Base-by-base conservation (phyloP, 2,888 invertebrate species). In the Hirtodrosophila alboralis region DNA sequence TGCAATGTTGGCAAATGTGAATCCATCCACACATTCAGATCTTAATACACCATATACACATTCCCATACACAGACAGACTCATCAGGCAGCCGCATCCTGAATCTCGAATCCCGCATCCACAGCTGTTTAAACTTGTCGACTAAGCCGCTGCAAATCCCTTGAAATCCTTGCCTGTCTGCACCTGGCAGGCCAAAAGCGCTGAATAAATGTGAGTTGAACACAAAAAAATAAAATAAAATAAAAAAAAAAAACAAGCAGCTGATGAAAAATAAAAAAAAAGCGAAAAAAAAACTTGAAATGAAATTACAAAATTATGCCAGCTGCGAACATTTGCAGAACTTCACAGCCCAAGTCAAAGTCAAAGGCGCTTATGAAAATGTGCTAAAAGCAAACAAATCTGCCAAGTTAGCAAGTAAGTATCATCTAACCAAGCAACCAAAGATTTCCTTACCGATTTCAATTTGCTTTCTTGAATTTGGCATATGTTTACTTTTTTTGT, bases 291-390 rank as follows among this genome's bases (percentile, higher is more conserved):
- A 18, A 18, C 3, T 5, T 68, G 59, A 71, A 81, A 84, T 59
- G 65, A 79, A 79, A 85, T 78, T 78, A 78, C 78, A 78, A 75
- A 85, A 85, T 85, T 85, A 79, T 79, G 78, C 83, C 78, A 79
- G 85, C 75, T 79, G 85, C 53, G 54, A 48, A 53, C 53, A 58
- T 66, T 62, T 45, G 34, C 51, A 71, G 49, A 66, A 45, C 57
- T 51, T 47, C 49, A 13, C 57, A 49, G 44, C 34, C 48, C 44
- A n/a, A n/a, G n/a, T n/a, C n/a, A n/a, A 57, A 67, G 65, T 69
- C 71, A 67, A 63, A 53, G 51, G 65, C 68, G 68, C 68, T 68
- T 68, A 68, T 65, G 65, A 71, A 68, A 68, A 71, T 62, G 56
- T 48, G 26, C 18, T 37, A 10, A 64, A 63, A 63, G 65, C 47